Percentiles rank a stretch among this genome's conserved stretches.
Evolutionary conservation across 1,140 invertebrate genomes (phyloP).

Genomic region (Drosophila seguyi): DNA sequence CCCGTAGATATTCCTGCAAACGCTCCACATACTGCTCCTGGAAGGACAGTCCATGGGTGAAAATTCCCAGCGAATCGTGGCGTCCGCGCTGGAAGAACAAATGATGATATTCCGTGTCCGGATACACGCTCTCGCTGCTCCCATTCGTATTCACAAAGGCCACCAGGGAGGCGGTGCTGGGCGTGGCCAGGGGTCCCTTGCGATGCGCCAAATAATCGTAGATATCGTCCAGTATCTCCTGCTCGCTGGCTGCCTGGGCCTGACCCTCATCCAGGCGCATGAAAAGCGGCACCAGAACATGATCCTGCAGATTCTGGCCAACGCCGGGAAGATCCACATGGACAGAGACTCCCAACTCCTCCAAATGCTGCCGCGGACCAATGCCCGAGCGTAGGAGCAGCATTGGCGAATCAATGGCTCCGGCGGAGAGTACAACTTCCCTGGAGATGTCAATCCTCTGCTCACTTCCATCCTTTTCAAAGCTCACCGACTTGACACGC

Average conservation of each 20-base stretch:
- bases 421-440: slow-evolving; percentile 87
- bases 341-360: slow-evolving; percentile 84
- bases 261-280: slow-evolving; percentile 46
- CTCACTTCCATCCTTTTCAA: slow-evolving; percentile 66
- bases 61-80: slow-evolving; percentile 21
- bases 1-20: slow-evolving; percentile 19
- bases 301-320: slow-evolving; percentile 88
- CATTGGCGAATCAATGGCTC: slow-evolving; percentile 86
- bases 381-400: slow-evolving; percentile 87
- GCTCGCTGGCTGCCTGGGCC: slow-evolving; percentile 32
- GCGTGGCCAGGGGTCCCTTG: slow-evolving; percentile 86
- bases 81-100: slow-evolving; percentile 52
- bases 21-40: slow-evolving; percentile 44
- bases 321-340: slow-evolving; percentile 86
- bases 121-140: slow-evolving; percentile 53
- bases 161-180: slow-evolving; percentile 83
- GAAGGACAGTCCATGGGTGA: slow-evolving; percentile 47
- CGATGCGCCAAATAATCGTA: slow-evolving; percentile 64
- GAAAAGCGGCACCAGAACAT: slow-evolving; percentile 84
- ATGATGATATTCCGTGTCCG: slow-evolving; percentile 78
- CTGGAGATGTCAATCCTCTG: slow-evolving; percentile 77
- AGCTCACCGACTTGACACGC: slow-evolving; percentile 48
- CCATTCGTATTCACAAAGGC: slow-evolving; percentile 64
- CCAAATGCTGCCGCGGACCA: slow-evolving; percentile 85
- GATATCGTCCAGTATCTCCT: slow-evolving; percentile 44